Base-by-base conservation (phyloP, 2,797 vertebrate species). In the Xenentodon cancila region DNA sequence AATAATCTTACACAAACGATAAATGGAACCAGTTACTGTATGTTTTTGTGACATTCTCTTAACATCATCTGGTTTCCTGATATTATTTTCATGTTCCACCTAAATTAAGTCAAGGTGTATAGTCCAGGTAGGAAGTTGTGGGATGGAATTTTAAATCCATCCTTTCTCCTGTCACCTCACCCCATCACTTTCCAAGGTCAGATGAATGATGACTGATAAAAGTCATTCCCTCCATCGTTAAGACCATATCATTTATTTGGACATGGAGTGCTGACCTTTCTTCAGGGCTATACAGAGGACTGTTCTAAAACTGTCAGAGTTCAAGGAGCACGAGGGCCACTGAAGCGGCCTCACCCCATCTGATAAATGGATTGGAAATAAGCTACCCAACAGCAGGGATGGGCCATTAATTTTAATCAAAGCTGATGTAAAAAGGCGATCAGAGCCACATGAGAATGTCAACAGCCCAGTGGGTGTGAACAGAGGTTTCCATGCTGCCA, bases 391-490 rank as follows among this genome's bases (percentile, higher is more conserved):
- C 92, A 94, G 90, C 94, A 85, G 93, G 91, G 93, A 97, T 92
- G 93, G 94, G 77, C 94, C 96, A 97, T 98, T 97, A 96, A 98
- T 98, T 97, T 95, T 97, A 96, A 97, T 97, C 95, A 97, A 96
- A 96, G 94, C 94, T 96, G 96, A 94, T 96, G 93, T 91, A 91
- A 93, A 95, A 94, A 95, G 93, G 92, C 84, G 90, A 95, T 93
- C 92, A 90, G 92, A 83, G 91, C 93, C 92, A 93, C 93, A 93
- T 94, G 95, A 91, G 95, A 94, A 92, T 96, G 95, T 97, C 95
- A 96, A 94, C 95, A 95, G 94, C 93, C 92, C 91, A 86, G 92
- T 92, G 92, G 93, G 90, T 94, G 93, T 93, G 93, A 95, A 81
- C 69, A 92, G 91, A 76, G 57, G 89, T 90, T 79, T 68, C 87